These are phyloP conservation scores for Pseudobourletiella spinata DNA, from an alignment of 1,140 invertebrate genomes.

Conservation along the genomic window DNA sequence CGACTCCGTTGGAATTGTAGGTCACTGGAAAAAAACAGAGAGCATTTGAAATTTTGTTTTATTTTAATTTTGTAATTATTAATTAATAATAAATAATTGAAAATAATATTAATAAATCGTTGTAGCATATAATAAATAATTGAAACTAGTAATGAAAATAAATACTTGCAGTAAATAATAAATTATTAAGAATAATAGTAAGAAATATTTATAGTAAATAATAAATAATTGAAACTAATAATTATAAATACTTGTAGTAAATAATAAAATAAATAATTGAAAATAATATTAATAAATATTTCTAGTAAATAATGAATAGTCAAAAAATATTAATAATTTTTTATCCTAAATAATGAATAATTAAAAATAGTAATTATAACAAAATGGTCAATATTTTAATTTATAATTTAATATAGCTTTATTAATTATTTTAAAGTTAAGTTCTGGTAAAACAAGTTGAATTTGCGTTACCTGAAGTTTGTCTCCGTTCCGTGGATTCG, in stretches of 20 bases:
- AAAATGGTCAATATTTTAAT: too few species aligned
- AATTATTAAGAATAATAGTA: background rate
- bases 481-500: slow-evolving; percentile 44
- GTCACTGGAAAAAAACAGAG: slow-evolving; percentile 21
- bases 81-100: slow-evolving; percentile 4
- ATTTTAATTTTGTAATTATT: background rate
- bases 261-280: too few species aligned
- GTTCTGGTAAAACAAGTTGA: background rate
- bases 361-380: too few species aligned
- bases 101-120: background rate
- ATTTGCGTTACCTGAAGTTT: slow-evolving; percentile 27
- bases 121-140: background rate
- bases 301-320: too few species aligned
- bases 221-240: slow-evolving; percentile 1
- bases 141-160: slow-evolving; percentile 2
- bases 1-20: slow-evolving; percentile 42
- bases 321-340: too few species aligned
- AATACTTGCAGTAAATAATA: background rate
- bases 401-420: background rate
- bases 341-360: too few species aligned
- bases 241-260: too few species aligned
- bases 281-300: too few species aligned
- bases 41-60: slow-evolving; percentile 22
- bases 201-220: slow-evolving; percentile 1
- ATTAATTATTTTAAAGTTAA: too few species aligned